Conservation (phyloP, 1,140 invertebrate genomes). For the Cotesia glomerata region DNA sequence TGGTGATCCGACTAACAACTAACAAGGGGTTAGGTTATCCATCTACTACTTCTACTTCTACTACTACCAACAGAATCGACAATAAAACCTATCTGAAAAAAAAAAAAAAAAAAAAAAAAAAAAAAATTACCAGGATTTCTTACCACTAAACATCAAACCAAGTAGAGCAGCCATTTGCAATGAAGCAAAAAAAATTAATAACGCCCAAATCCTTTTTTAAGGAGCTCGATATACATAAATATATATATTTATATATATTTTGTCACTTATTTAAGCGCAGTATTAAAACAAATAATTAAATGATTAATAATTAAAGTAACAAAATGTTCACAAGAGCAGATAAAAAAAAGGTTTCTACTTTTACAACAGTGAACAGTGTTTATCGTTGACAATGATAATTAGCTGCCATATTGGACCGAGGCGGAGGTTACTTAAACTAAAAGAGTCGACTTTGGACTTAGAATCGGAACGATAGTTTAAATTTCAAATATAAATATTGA, state of each 20-base stretch:
- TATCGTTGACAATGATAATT: not conserved
- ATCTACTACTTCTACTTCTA: slow-evolving; percentile 9
- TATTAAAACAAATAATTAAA: slow-evolving; percentile 35
- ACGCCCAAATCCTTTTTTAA: slow-evolving; percentile 50
- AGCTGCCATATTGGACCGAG: not conserved
- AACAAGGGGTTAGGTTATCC: slow-evolving; percentile 54
- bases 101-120: slow-evolving; percentile 2
- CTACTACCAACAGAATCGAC: slow-evolving; percentile 31
- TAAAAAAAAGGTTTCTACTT: not conserved
- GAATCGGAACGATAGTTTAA: not conserved
- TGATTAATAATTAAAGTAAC: slow-evolving; percentile 21
- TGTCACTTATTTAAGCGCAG: slow-evolving; percentile 47
- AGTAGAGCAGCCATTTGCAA: slow-evolving; percentile 5
- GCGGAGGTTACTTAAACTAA: not conserved
- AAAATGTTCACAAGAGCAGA: slow-evolving; percentile 16
- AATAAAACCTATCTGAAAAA: slow-evolving; percentile 35
- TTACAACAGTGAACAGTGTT: not conserved
- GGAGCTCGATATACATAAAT: slow-evolving; percentile 29
- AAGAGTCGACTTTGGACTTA: not conserved
- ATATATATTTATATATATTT: slow-evolving; percentile 46
- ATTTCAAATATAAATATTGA: not conserved
- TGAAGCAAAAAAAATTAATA: slow-evolving; percentile 39
- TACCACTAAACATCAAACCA: slow-evolving; percentile 4
- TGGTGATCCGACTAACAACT: slow-evolving; percentile 59
- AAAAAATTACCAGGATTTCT: not conserved